These are phyloP conservation scores for Peromyscus leucopus DNA, from an alignment of 2,113 vertebrate genomes.

Conservation along the genomic window DNA sequence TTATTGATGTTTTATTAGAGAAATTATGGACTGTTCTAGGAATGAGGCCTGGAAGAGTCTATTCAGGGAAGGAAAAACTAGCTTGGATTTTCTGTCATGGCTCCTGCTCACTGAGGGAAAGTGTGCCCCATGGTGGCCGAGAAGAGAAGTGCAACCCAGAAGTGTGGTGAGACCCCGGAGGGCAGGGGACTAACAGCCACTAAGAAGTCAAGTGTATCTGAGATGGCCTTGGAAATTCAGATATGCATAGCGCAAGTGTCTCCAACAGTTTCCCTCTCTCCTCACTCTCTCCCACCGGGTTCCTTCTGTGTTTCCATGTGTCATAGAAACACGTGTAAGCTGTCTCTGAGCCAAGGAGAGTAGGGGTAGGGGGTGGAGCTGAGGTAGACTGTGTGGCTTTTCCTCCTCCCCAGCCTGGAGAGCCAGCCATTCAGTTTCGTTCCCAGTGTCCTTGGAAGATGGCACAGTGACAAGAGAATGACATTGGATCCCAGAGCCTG, in stretches of 20 bases:
- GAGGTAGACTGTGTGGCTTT: background rate
- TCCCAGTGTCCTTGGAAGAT: background rate
- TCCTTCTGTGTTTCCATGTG: background rate
- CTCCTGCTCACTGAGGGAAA: background rate
- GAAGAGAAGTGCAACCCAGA: background rate
- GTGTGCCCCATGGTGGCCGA: background rate
- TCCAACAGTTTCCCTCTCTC: background rate
- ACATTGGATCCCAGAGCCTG: background rate
- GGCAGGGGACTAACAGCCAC: background rate
- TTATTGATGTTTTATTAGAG: background rate
- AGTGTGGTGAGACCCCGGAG: rapidly evolving
- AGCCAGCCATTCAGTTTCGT: background rate
- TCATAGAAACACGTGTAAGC: too few relatives aligned
- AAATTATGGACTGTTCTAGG: background rate
- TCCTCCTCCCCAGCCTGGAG: background rate
- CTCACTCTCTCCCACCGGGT: background rate
- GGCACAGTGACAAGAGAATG: too few relatives aligned
- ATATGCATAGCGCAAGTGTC: background rate
- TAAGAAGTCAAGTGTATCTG: background rate
- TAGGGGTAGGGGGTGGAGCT: background rate
- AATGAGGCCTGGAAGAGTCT: background rate
- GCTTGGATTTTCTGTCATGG: too few relatives aligned
- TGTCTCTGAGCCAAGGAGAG: background rate
- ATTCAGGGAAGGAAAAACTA: background rate
- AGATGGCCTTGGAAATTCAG: background rate